These are phyloP conservation scores for Neodiprion pinetum DNA, from an alignment of 1,140 invertebrate genomes.

Conservation along the genomic window DNA sequence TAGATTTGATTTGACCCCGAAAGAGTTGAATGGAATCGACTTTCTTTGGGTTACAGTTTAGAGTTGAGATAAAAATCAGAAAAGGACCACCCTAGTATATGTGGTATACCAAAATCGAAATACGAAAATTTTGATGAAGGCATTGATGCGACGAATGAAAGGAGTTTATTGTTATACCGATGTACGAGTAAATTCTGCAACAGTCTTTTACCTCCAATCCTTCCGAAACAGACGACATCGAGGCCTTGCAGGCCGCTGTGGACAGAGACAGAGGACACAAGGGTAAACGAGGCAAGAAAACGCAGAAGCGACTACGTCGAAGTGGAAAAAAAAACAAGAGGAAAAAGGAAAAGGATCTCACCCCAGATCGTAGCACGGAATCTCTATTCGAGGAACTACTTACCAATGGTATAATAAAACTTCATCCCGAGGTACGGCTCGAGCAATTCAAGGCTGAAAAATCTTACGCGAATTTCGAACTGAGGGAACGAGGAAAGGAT, in stretches of 20 bases:
- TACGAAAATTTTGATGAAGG: too few relatives aligned
- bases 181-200: too few relatives aligned
- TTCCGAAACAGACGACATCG: slow-evolving; percentile 47
- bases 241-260: slow-evolving; percentile 70
- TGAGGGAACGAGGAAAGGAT: slow-evolving; percentile 64
- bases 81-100: too few relatives aligned
- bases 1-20: too few relatives aligned
- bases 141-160: too few relatives aligned
- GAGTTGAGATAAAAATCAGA: too few relatives aligned
- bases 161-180: too few relatives aligned
- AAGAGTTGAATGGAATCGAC: too few relatives aligned
- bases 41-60: too few relatives aligned
- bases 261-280: slow-evolving; percentile 77
- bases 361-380: slow-evolving; percentile 88
- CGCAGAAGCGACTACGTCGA: slow-evolving; percentile 79
- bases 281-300: slow-evolving; percentile 81
- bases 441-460: slow-evolving; percentile 83
- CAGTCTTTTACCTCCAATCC: too few relatives aligned
- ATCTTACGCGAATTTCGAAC: slow-evolving; percentile 69
- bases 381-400: slow-evolving; percentile 93
- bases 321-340: slow-evolving; percentile 89
- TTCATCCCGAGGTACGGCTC: slow-evolving; percentile 75
- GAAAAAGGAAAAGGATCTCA: slow-evolving; percentile 95
- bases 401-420: slow-evolving; percentile 86
- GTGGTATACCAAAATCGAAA: too few relatives aligned